These are phyloP conservation scores for Drosophila kuntzei DNA, from an alignment of 2,888 invertebrate species.

Conservation along the genomic window DNA sequence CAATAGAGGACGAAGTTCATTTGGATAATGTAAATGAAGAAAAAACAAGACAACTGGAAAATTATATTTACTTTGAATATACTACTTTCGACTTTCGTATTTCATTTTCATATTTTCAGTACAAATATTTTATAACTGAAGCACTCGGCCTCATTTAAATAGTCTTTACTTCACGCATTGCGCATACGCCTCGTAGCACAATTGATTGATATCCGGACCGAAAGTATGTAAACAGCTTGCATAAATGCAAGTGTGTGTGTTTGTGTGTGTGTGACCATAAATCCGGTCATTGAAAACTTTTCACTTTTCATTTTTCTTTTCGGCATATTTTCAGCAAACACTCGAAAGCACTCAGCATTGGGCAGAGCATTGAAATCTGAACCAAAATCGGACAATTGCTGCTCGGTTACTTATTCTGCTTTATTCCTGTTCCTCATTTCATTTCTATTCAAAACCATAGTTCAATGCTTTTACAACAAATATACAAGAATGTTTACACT, in stretches of 20 bases:
- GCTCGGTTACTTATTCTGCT: conserved; percentile 38
- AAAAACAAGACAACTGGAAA: conserved; percentile 1
- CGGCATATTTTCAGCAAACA: conserved; percentile 39
- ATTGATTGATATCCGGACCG: conserved; percentile 54
- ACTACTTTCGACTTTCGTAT: not conserved
- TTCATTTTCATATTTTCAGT: not conserved
- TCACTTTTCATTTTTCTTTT: conserved; percentile 25
- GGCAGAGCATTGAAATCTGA: conserved; percentile 12
- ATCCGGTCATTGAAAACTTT: conserved; percentile 59
- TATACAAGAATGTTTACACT: conserved; percentile 40
- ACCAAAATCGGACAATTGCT: conserved; percentile 55
- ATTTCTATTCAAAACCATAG: not conserved
- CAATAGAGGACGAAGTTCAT: not conserved
- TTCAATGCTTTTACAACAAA: conserved; percentile 13
- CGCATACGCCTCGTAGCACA: conserved; percentile 46
- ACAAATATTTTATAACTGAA: conserved; percentile 8
- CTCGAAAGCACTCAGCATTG: conserved; percentile 29
- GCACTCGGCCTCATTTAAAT: conserved; percentile 2
- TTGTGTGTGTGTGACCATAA: conserved; percentile 33
- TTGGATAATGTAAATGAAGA: conserved; percentile 10
- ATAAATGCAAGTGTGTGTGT: conserved; percentile 9
- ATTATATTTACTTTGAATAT: conserved; percentile 2
- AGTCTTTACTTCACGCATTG: conserved; percentile 9
- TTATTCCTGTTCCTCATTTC: conserved; percentile 7
- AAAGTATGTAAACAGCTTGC: conserved; percentile 35